A percentile compares a stretch with the other conserved stretches of the same genome.
phyloP scores from a whole-genome alignment of 2,888 invertebrate species.

The Trichacis sp. region DNA sequence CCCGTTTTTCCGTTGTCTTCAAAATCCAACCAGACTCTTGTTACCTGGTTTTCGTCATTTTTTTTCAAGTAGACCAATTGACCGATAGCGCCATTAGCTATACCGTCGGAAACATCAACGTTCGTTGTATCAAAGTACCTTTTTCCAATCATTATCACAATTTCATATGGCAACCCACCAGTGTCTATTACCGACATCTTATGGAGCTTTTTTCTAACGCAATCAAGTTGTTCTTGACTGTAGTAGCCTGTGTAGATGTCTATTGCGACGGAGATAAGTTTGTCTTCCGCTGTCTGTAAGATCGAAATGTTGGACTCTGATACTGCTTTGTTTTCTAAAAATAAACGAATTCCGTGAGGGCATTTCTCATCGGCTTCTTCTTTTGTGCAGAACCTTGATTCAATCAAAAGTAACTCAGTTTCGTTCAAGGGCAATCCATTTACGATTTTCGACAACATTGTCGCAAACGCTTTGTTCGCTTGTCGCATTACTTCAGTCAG shows the following conservation, averaged over 20 bases:
- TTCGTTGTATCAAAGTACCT: slow-evolving; percentile 53
- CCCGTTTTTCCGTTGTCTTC: slow-evolving; percentile 16
- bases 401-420: slow-evolving; percentile 46
- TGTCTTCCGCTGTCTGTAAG: slow-evolving; percentile 23
- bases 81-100: slow-evolving; percentile 54
- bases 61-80: slow-evolving; percentile 49
- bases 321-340: slow-evolving; percentile 50
- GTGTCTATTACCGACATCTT: slow-evolving; percentile 49
- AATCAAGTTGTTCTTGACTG: slow-evolving; percentile 32
- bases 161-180: slow-evolving; percentile 52
- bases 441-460: slow-evolving; percentile 55
- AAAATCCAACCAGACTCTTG: slow-evolving; percentile 24
- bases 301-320: slow-evolving; percentile 49
- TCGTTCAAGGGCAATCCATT: slow-evolving; percentile 44
- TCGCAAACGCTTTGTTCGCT: slow-evolving; percentile 54
- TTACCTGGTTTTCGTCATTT: slow-evolving; percentile 7
- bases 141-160: slow-evolving; percentile 31
- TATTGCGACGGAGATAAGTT: slow-evolving; percentile 41
- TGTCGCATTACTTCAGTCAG: slow-evolving; percentile 58
- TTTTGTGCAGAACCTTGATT: slow-evolving; percentile 48
- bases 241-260: slow-evolving; percentile 36
- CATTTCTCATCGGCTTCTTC: slow-evolving; percentile 47
- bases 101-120: slow-evolving; percentile 56
- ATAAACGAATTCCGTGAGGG: slow-evolving; percentile 49
- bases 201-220: slow-evolving; percentile 38